Base-by-base conservation (phyloP, 2,888 invertebrate genomes). In the Apamea monoglypha region DNA sequence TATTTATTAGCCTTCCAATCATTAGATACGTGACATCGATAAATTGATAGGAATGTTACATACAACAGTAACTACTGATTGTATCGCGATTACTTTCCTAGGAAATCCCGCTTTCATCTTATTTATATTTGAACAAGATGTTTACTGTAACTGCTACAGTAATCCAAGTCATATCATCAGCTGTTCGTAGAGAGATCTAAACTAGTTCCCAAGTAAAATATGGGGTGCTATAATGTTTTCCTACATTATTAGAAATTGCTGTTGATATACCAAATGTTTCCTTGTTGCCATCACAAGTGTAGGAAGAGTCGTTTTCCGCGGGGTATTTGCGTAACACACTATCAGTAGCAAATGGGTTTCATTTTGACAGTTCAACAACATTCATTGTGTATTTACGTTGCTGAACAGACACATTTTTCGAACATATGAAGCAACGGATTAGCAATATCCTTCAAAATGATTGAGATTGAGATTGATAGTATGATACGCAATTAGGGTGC, bases 11-110 rank as follows among this genome's bases (percentile, higher is more conserved):
- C 36, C 44, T 50, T 75, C 67, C 32, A 76, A 83, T 76, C 63
- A 86, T 76, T 82, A 76, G 64, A 73, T 82, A 86, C 72, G 76
- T 82, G 83, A 72, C 59, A 67, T 66, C 70, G 71, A 71, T 82
- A 86, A 76, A 47, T 53, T 82, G 59, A 83, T 76, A 82, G 72
- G 76, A 86, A 86, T 76, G 64, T 76, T 44, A 72, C 44, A 44
- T 72, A 50, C 56, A n/a, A 36, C n/a, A 71, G 36, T 40, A 64
- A 68, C 63, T 50, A 36, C 64, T 69, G 71, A 81, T 74, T 50
- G 63, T 71, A 82, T 32, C 47, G 25, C 53, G 64, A 83, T 84
- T 73, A 47, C 29, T 67, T 66, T 78, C 25, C 74, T 87, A 69
- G 53, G 50, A 84, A 74, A 75, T 67, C 29, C 61, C 18, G 64